Evolutionary conservation across 2,888 invertebrate genomes (phyloP).

Genomic region (Zaprionus bogoriensis): DNA sequence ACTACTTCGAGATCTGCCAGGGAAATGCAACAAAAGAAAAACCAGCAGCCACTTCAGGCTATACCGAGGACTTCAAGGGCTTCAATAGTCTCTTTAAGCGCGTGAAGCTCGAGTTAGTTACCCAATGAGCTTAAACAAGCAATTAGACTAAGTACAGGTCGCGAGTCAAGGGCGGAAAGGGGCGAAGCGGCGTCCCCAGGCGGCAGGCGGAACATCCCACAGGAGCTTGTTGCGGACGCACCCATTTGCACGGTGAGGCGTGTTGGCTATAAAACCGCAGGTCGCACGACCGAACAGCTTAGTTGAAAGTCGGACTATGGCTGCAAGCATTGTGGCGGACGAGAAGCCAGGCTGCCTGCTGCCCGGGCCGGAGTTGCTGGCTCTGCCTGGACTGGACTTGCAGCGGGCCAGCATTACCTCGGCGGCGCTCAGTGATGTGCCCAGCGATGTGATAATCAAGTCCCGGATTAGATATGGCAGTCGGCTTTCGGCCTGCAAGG

Average conservation of each 20-base stretch:
- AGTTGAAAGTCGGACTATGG: constrained; percentile 38
- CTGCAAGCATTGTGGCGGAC: constrained; percentile 22
- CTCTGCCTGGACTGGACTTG: constrained; percentile 49
- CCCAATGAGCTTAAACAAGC: constrained; percentile 2
- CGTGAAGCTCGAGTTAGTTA: neutral
- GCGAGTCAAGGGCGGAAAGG: neutral
- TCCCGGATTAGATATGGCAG: constrained; percentile 80
- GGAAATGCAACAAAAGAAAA: neutral
- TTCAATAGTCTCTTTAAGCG: neutral
- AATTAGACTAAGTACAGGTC: constrained; percentile 52
- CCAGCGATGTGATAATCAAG: constrained; percentile 80
- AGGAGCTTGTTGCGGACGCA: constrained; percentile 40
- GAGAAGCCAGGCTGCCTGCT: constrained; percentile 47
- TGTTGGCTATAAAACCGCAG: constrained; percentile 56
- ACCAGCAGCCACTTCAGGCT: no score
- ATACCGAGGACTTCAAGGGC: neutral
- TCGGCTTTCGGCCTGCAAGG: constrained; percentile 76
- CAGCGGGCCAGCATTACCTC: constrained; percentile 73
- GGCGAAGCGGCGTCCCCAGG: constrained; percentile 10
- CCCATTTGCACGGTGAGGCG: constrained; percentile 21
- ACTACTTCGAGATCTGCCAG: neutral
- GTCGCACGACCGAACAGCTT: constrained; percentile 29
- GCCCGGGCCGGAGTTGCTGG: constrained; percentile 61
- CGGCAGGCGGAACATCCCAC: constrained; percentile 34
- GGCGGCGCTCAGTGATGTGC: constrained; percentile 79